Evolutionary conservation across 2,888 invertebrate genomes (phyloP), one percentile per base, ranked within the genome.

Genomic region (Blomia tropicalis): DNA sequence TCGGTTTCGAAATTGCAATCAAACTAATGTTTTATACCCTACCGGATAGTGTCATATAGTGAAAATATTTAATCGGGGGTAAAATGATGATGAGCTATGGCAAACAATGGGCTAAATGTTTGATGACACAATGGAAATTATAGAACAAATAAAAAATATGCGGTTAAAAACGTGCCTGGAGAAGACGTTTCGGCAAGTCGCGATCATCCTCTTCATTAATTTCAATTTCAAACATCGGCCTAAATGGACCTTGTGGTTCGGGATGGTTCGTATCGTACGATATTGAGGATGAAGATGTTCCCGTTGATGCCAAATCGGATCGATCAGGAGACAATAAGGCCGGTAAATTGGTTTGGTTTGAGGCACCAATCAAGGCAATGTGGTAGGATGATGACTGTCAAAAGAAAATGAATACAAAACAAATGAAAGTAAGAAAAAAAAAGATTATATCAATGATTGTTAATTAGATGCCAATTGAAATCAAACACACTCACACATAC

Each of bases 161-260:
- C n/a, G 14, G 7, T n/a, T 47, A 7, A 25, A 22, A 29, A 56
- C 56, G 29, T 56, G 56, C 91, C 89, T 87, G 87, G 71, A 92
- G 79, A 70, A 92, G 88, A 71, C 87, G 84, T 77, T 91, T 91
- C 69, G 91, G 91, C 71, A 92, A 80, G 76, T 88, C 89, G 71
- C 90, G 81, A 79, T 91, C 90, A 74, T 91, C 91, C 76, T 91
- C 91, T 76, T 91, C 91, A 53, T 90, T 91, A 76, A 92, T 91
- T 78, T 91, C 90, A 60, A 91, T 89, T 72, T 89, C 83, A 78
- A 91, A 92, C 63, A 88, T 89, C 59, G 91, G 90, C 68, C 90
- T 60, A 4, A 54, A 22, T 27, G 51, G 27, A 14, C 27, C 14
- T 27, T 25, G 27, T 29, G 14, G 25, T 29, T 51, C n/a, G 14